Conservation (phyloP, 2,797 vertebrate species). For the Sciaenops ocellatus region DNA sequence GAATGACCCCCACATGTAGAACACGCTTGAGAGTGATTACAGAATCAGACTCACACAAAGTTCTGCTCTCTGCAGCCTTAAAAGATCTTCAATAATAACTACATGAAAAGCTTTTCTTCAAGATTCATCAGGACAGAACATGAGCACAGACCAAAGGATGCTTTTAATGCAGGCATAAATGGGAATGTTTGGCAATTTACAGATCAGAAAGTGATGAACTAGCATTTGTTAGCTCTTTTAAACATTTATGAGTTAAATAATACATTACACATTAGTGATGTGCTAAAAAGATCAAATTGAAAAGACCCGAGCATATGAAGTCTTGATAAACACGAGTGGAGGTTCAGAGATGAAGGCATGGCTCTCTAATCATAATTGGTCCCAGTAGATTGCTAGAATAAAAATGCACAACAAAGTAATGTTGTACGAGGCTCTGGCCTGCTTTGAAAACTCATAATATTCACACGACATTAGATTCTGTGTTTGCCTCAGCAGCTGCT, state of each 20-base stretch:
- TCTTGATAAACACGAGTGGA: slow-evolving; percentile 83
- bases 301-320: slow-evolving; percentile 75
- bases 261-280: slow-evolving; percentile 86
- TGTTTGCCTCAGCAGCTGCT: slow-evolving; percentile 78
- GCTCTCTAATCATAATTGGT: slow-evolving; percentile 86
- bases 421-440: slow-evolving; percentile 63
- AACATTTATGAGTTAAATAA: slow-evolving; percentile 89
- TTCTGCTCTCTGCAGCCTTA: slow-evolving; percentile 60
- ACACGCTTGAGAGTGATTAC: slow-evolving; percentile 58
- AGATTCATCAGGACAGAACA: slow-evolving; percentile 76
- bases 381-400: slow-evolving; percentile 80
- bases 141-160: slow-evolving; percentile 70
- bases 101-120: slow-evolving; percentile 75
- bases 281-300: slow-evolving; percentile 86
- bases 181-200: slow-evolving; percentile 83
- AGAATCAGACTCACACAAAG: slow-evolving; percentile 50
- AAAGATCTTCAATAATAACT: slow-evolving; percentile 72
- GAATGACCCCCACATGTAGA: slow-evolving; percentile 36
- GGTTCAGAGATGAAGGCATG: slow-evolving; percentile 81
- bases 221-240: slow-evolving; percentile 86
- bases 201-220: slow-evolving; percentile 86
- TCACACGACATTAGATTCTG: slow-evolving; percentile 81
- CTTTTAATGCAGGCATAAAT: slow-evolving; percentile 81
- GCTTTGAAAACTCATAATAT: slow-evolving; percentile 82
- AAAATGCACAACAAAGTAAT: slow-evolving; percentile 80